Evolutionary conservation across 2,888 invertebrate genomes (phyloP).

Genomic region (Trachelus tabidus): DNA sequence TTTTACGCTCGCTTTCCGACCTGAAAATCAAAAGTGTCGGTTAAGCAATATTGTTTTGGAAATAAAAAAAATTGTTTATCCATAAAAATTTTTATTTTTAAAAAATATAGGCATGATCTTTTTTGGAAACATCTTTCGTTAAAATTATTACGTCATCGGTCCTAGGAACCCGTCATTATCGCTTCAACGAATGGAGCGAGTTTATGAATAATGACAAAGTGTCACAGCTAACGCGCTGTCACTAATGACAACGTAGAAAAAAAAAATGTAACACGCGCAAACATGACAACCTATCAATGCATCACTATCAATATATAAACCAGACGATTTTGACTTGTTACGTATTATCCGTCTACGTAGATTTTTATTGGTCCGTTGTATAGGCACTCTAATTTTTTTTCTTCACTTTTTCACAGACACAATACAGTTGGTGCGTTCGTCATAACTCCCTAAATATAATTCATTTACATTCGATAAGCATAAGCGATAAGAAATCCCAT

Average conservation of each 20-base stretch:
- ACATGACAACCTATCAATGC: not conserved
- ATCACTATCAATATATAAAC: not conserved
- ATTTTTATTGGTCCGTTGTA: not conserved
- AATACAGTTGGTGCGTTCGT: not conserved
- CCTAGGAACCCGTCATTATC: conserved; percentile 31
- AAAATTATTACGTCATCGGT: not conserved
- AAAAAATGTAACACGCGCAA: not conserved
- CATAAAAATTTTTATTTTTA: not conserved
- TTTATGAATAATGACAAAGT: not conserved
- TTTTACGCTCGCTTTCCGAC: conserved; percentile 63
- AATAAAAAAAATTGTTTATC: not conserved
- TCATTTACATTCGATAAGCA: not conserved
- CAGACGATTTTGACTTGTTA: not conserved
- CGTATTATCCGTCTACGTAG: not conserved
- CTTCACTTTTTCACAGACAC: not conserved
- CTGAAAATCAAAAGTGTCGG: conserved; percentile 40
- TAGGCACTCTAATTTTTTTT: not conserved
- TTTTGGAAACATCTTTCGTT: not conserved
- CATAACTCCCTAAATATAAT: not conserved
- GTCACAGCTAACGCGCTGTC: not conserved
- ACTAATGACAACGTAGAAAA: not conserved
- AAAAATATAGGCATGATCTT: not conserved
- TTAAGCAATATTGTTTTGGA: not conserved
- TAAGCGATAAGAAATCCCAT: not conserved
- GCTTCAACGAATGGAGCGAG: conserved; percentile 19